phyloP scores from a whole-genome alignment of 2,113 vertebrate species.

The Mirza zaza region DNA sequence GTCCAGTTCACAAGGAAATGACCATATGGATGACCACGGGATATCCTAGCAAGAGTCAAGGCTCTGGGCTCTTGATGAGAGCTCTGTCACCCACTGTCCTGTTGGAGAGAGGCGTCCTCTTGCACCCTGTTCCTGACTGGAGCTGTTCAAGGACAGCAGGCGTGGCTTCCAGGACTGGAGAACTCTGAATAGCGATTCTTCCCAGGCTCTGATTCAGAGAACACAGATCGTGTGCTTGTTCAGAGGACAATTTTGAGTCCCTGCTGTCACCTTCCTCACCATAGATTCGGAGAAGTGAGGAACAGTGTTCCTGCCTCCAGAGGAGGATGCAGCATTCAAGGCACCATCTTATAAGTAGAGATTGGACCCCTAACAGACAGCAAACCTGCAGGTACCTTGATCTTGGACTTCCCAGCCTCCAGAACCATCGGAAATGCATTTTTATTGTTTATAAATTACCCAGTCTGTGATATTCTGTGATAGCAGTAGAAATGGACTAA shows the following conservation, averaged over 20 bases:
- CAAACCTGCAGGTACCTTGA: background rate
- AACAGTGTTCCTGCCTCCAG: background rate
- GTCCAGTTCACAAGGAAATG: background rate
- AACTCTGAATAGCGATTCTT: background rate
- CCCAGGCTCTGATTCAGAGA: slow-evolving; percentile 46
- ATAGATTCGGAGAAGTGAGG: fast-evolving
- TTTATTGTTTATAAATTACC: background rate
- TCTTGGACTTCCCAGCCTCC: background rate
- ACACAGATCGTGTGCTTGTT: background rate
- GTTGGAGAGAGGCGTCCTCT: fast-evolving
- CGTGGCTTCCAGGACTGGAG: background rate
- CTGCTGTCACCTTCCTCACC: background rate
- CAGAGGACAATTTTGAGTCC: background rate
- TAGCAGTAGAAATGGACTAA: background rate
- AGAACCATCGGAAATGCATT: background rate
- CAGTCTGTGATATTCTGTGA: background rate
- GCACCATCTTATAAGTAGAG: background rate
- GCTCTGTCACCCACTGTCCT: fast-evolving
- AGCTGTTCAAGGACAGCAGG: background rate
- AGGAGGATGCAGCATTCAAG: background rate
- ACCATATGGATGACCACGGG: fast-evolving
- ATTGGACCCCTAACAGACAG: background rate
- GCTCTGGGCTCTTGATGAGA: background rate
- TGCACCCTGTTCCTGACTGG: background rate
- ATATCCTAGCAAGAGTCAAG: background rate